Base-by-base conservation (phyloP, 1,140 invertebrate genomes). In the Vanessa atalanta region DNA sequence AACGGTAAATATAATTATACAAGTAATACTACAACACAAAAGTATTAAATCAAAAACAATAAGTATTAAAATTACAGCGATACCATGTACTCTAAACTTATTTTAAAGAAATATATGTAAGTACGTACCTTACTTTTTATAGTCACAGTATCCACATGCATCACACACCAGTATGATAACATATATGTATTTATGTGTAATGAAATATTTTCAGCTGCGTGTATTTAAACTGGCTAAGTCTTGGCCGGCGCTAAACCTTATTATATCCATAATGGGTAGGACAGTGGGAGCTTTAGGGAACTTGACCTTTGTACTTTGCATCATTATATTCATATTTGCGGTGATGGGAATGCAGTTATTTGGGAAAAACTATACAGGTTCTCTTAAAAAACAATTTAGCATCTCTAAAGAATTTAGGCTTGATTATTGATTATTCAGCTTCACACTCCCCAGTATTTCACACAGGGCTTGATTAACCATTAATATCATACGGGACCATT, bases 141-240 rank as follows among this genome's bases (percentile, higher is more conserved):
- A 57, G 23, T 71, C 65, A 61, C 64, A 61, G 3, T 73, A 48
- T 57, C 51, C 71, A 65, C 57, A 69, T 70, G n/a, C 70, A 72
- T 72, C 51, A 76, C 55, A 76, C 74, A 68, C 70, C 55, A 68
- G 48, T 70, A 20, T 66, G 60, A 71, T 65, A 47, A 75, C 73
- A 70, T 70, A 75, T 73, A 76, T 86, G 64, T 88, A 84, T 88
- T 86, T 87, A 85, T 84, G 81, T 89, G 79, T 87, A 75, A 81
- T 90, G 79, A 83, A 89, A 88, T 87, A 92, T 91, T 95, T 95
- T 85, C 95, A 99, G 98, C 95, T 99, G 79, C 96, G 99, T 95
- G 98, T 99, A 87, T 99, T 99, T 95, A 99, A 99, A 95, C 94
- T 99, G 92, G 99, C 99, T 77, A 99, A 99, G 94, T 99, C 98